Evolutionary conservation across 2,888 invertebrate genomes (phyloP), one percentile per base, ranked within the genome.

Genomic region (Tiliacea aurago): DNA sequence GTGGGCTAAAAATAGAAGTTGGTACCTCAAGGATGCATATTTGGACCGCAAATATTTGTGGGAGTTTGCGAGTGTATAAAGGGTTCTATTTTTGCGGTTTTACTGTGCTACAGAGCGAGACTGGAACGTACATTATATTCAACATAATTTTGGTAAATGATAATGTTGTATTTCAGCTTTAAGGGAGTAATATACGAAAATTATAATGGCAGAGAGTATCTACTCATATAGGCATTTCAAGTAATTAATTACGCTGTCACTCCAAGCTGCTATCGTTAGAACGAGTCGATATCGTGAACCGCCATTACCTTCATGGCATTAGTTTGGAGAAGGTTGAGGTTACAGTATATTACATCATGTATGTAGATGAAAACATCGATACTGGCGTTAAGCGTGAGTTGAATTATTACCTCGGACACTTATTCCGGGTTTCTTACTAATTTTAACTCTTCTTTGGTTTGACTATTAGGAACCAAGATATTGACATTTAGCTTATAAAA

Each of bases 1-100:
- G 76, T 72, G 47, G 51, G 66, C 76, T 82, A 70, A 85, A 87
- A 86, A 84, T 86, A 84, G 70, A 72, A 76, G 73, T 76, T 77
- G 59, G 59, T 83, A 80, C 68, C 84, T 83, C 63, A 73, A 69
- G 83, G 64, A 78, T 75, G 81, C 78, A 81, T 79, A 70, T 83
- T 70, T 74, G 83, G 66, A 71, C 71, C 64, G 58, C 72, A 78
- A 73, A 66, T 77, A 72, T 77, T 70, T 68, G 62, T 49, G 55
- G 67, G 41, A 66, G 62, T 70, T 53, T 66, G 55, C 62, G 47
- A 66, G 68, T 70, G 69, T 70, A 41, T 64, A 73, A 49, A 70
- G 65, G 84, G 56, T 69, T 61, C 61, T 59, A 58, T 69, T 76
- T 78, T 71, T 62, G 61, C 20, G 41, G 58, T 51, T 45, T n/a